Evolutionary conservation across 2,888 invertebrate genomes (phyloP).

Genomic region (Rhagonycha lutea): DNA sequence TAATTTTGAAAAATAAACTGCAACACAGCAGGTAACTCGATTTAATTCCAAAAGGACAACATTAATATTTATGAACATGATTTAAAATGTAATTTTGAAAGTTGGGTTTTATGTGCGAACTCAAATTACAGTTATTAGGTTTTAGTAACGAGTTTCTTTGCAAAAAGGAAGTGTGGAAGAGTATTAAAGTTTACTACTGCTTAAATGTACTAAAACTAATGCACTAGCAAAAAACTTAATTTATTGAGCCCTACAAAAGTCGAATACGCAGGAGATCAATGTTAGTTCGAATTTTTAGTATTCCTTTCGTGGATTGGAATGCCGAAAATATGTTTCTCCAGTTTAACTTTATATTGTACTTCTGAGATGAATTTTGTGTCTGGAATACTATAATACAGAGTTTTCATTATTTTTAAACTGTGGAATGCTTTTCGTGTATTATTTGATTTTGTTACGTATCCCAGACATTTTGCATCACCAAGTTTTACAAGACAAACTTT

Average conservation of each 20-base stretch:
- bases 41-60: background rate
- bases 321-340: background rate
- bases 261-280: background rate
- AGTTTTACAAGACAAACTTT: background rate
- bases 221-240: background rate
- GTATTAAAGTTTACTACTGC: background rate
- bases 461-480: too few species aligned
- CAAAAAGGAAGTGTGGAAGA: background rate
- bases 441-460: background rate
- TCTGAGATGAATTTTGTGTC: background rate
- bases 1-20: background rate
- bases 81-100: background rate
- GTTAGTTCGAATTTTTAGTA: background rate
- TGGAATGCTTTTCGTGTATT: too few species aligned
- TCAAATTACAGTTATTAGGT: background rate
- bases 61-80: background rate
- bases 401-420: background rate
- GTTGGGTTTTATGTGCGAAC: background rate
- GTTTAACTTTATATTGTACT: background rate
- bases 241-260: background rate
- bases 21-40: background rate
- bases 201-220: background rate
- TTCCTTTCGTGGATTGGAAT: background rate
- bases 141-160: background rate
- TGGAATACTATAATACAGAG: background rate